phyloP scores from a whole-genome alignment of 2,888 invertebrate species.

The Neoascia interrupta region DNA sequence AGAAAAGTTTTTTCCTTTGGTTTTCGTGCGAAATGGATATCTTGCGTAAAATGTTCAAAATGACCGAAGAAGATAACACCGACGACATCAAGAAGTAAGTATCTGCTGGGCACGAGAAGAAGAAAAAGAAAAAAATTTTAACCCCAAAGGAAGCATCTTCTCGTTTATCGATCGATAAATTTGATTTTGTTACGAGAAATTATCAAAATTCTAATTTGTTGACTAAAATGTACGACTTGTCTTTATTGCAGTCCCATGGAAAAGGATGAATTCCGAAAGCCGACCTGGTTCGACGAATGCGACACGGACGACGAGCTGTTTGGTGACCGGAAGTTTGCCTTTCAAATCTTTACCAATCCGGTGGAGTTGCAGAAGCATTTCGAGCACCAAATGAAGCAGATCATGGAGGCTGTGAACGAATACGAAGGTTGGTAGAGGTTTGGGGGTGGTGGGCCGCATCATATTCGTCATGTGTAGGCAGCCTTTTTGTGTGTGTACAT shows the following conservation, averaged over 20 bases:
- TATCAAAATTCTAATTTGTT: no score
- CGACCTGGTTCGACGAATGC: slow-evolving; percentile 79
- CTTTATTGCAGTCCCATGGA: slow-evolving; percentile 70
- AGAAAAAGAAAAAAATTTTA: slow-evolving; percentile 42
- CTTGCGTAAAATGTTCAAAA: slow-evolving; percentile 76
- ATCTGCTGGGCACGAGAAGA: slow-evolving; percentile 22
- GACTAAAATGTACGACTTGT: neutral
- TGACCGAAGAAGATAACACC: slow-evolving; percentile 71
- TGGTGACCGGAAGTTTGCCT: slow-evolving; percentile 79
- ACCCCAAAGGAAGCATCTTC: slow-evolving; percentile 37
- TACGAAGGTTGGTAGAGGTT: slow-evolving; percentile 73
- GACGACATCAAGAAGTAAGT: slow-evolving; percentile 73
- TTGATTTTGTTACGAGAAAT: no score
- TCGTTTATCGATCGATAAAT: slow-evolving; percentile 58
- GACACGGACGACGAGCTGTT: slow-evolving; percentile 79
- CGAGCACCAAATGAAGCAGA: slow-evolving; percentile 82
- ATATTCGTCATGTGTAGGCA: no score
- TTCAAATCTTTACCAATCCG: slow-evolving; percentile 83
- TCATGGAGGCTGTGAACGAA: slow-evolving; percentile 81
- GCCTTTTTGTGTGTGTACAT: neutral
- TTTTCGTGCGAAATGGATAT: slow-evolving; percentile 73
- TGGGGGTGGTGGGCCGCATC: no score
- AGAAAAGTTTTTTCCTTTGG: slow-evolving; percentile 51
- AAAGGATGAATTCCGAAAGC: slow-evolving; percentile 79
- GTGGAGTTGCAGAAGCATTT: slow-evolving; percentile 83